Evolutionary conservation across 2,113 vertebrate species (phyloP).

Genomic region (Terrapene triunguis): DNA sequence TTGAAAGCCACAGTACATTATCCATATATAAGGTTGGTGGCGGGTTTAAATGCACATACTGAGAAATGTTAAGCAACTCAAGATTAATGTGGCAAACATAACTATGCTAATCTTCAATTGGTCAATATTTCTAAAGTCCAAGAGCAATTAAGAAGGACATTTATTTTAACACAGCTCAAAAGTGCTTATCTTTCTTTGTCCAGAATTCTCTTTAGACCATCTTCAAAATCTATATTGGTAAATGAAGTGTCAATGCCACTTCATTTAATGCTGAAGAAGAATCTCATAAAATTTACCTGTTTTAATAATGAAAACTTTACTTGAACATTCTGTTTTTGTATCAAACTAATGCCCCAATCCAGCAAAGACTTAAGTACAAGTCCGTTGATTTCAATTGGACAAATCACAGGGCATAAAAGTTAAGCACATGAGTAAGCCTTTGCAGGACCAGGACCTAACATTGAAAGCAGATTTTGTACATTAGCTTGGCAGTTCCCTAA

Average conservation of each 20-base stretch:
- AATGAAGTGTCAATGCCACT: neutral
- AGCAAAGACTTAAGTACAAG: neutral
- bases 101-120: neutral
- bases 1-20: neutral
- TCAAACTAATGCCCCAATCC: neutral
- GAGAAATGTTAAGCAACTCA: neutral
- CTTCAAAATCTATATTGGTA: rapidly evolving
- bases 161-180: neutral
- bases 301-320: neutral
- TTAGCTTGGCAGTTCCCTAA: neutral
- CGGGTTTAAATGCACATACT: neutral
- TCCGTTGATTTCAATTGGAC: neutral
- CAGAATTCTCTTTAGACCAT: neutral
- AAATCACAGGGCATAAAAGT: rapidly evolving
- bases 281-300: neutral
- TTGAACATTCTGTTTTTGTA: neutral
- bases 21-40: neutral
- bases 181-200: neutral
- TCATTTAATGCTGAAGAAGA: constrained; percentile 4
- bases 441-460: neutral
- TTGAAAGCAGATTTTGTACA: neutral
- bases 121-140: neutral
- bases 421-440: rapidly evolving
- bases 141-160: neutral
- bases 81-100: neutral